phyloP scores from a whole-genome alignment of 1,140 invertebrate genomes.

The Pseudachorutes palmiensis region DNA sequence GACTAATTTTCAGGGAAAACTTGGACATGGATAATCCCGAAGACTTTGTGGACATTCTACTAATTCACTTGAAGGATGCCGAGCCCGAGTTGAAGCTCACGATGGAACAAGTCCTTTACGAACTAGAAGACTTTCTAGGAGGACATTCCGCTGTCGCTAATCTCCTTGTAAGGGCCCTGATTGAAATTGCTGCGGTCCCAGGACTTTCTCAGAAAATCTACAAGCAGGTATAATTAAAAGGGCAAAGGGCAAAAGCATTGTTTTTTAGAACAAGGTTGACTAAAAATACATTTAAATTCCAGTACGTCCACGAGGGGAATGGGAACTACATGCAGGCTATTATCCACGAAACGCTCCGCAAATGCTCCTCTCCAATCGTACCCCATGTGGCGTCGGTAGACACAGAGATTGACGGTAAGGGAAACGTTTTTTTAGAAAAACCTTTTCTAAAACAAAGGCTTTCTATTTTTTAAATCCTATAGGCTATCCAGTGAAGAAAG shows the following conservation, averaged over 20 bases:
- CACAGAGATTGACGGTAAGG: conserved; percentile 56
- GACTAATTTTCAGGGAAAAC: conserved; percentile 18
- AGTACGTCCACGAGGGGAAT: conserved; percentile 34
- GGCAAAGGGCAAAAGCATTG: no score
- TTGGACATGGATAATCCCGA: conserved; percentile 38
- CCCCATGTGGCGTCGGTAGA: conserved; percentile 77
- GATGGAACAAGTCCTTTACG: conserved; percentile 63
- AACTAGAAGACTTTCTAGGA: conserved; percentile 75
- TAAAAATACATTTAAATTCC: conserved; percentile 14
- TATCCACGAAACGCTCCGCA: conserved; percentile 66
- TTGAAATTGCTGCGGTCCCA: conserved; percentile 33
- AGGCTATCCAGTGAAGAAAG: conserved; percentile 65
- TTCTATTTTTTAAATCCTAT: conserved; percentile 6
- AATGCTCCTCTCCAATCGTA: conserved; percentile 79
- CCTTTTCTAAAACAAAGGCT: background rate
- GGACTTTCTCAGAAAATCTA: conserved; percentile 35
- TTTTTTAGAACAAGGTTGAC: no score
- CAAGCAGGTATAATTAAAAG: conserved; percentile 24
- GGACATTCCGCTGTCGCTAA: conserved; percentile 84
- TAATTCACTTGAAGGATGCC: conserved; percentile 56
- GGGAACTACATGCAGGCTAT: conserved; percentile 76
- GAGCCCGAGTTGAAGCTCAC: conserved; percentile 47
- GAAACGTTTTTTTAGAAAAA: no score
- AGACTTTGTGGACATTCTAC: conserved; percentile 67
- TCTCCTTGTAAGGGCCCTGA: conserved; percentile 32